phyloP scores from a whole-genome alignment of 2,888 invertebrate genomes.

The Neuroscelio doddi region DNA sequence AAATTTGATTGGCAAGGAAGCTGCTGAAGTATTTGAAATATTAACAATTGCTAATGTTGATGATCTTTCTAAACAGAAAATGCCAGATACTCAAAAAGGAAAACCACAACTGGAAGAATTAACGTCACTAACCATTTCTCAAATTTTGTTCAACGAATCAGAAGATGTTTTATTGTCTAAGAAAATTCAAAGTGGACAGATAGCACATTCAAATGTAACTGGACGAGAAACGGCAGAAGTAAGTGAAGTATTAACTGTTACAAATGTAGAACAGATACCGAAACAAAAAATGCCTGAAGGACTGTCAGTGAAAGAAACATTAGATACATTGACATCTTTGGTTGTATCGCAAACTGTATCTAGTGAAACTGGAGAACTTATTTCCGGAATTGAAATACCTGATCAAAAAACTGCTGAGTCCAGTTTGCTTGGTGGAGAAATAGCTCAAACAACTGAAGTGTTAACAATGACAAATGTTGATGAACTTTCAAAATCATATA shows the following conservation, averaged over 20 bases:
- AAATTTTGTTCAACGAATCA: constrained; percentile 54
- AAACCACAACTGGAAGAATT: constrained; percentile 49
- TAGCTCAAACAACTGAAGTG: constrained; percentile 59
- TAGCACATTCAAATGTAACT: constrained; percentile 65
- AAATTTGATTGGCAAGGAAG: constrained; percentile 62
- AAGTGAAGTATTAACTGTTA: constrained; percentile 53
- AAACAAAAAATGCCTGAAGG: constrained; percentile 50
- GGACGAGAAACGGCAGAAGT: constrained; percentile 62
- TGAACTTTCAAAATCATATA: constrained; percentile 40
- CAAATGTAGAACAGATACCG: constrained; percentile 56
- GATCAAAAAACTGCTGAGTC: constrained; percentile 64
- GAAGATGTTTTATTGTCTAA: constrained; percentile 51
- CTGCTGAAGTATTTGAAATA: constrained; percentile 59
- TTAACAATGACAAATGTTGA: constrained; percentile 55
- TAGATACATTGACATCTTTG: constrained; percentile 57
- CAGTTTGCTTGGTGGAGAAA: constrained; percentile 65
- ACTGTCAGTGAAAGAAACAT: constrained; percentile 55
- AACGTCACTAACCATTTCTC: constrained; percentile 56
- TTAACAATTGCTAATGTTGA: constrained; percentile 54
- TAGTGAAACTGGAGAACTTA: constrained; percentile 51
- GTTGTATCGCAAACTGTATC: constrained; percentile 56
- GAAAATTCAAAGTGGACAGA: constrained; percentile 59
- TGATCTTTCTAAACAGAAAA: constrained; percentile 37
- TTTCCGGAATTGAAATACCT: constrained; percentile 52
- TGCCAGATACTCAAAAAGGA: constrained; percentile 47